Evolutionary conservation across 2,113 vertebrate genomes (phyloP).

Genomic region (Eira barbara): DNA sequence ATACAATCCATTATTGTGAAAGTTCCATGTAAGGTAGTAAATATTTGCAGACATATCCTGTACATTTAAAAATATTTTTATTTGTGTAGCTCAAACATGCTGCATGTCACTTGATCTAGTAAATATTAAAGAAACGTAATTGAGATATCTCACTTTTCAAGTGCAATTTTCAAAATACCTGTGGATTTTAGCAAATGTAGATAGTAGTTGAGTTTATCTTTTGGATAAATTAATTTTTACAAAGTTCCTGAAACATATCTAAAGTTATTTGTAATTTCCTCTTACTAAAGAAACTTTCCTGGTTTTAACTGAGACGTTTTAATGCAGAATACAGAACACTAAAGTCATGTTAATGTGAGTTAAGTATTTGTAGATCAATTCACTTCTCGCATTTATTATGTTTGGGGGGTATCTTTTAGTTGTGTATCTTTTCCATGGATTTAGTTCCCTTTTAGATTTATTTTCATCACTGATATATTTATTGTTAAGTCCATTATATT

Average conservation of each 20-base stretch:
- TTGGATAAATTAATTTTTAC: not conserved
- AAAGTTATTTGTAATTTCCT: not conserved
- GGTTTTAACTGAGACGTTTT: not conserved
- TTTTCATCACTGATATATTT: not conserved
- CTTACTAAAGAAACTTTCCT: not conserved
- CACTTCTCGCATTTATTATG: not conserved
- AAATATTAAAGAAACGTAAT: not conserved
- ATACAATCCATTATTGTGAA: not conserved
- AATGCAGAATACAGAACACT: not conserved
- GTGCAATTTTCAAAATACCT: not conserved
- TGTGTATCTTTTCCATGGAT: not conserved
- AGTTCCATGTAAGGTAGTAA: not conserved
- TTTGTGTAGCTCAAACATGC: not conserved
- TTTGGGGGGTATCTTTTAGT: not conserved
- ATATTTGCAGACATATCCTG: not conserved
- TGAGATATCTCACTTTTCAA: not conserved
- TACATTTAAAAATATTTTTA: not conserved
- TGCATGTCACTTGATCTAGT: not conserved
- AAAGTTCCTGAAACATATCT: not conserved
- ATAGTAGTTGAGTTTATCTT: not conserved
- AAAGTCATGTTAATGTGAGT: not conserved
- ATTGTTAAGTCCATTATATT: not conserved
- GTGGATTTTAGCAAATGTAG: not conserved
- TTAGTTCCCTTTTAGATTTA: not conserved
- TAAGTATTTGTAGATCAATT: not conserved